Conservation (phyloP, 1,140 invertebrate species). For the Anastrepha ludens region DNA sequence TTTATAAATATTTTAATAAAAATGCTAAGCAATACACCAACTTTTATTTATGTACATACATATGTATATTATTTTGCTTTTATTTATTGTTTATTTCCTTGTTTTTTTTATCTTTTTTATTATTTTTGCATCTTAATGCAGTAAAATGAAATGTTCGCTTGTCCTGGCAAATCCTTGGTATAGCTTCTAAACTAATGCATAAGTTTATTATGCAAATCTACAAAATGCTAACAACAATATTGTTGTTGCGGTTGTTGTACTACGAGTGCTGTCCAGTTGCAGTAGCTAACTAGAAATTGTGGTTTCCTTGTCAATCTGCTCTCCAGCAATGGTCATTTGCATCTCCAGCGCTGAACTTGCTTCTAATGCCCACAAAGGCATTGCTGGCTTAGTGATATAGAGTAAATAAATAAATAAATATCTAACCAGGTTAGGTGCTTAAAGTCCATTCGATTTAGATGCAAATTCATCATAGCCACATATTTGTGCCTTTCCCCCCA, state of each 20-base stretch:
- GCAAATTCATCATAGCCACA: slow-evolving; percentile 69
- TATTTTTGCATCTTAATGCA: slow-evolving; percentile 16
- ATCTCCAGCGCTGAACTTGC: background rate
- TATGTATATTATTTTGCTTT: background rate
- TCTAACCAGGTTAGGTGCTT: slow-evolving; percentile 13
- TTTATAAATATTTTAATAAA: background rate
- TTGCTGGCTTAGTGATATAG: background rate
- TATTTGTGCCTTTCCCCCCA: background rate
- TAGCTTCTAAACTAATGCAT: slow-evolving; percentile 31
- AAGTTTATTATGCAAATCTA: slow-evolving; percentile 51
- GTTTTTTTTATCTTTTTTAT: background rate
- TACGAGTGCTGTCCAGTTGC: background rate
- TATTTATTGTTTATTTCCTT: background rate
- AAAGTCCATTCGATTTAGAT: slow-evolving; percentile 69
- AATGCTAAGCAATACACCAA: slow-evolving; percentile 40
- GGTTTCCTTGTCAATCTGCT: slow-evolving; percentile 31
- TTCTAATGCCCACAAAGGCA: background rate
- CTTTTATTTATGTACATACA: background rate
- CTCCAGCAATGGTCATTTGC: background rate
- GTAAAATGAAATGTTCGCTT: slow-evolving; percentile 48
- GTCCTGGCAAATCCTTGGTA: slow-evolving; percentile 29
- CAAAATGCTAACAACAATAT: background rate
- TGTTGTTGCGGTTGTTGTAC: slow-evolving; percentile 2
- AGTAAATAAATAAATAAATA: slow-evolving; percentile 41
- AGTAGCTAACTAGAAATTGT: slow-evolving; percentile 9